These are phyloP conservation scores for Limnephilus rhombicus DNA, from an alignment of 2,888 invertebrate species.

Conservation along the genomic window DNA sequence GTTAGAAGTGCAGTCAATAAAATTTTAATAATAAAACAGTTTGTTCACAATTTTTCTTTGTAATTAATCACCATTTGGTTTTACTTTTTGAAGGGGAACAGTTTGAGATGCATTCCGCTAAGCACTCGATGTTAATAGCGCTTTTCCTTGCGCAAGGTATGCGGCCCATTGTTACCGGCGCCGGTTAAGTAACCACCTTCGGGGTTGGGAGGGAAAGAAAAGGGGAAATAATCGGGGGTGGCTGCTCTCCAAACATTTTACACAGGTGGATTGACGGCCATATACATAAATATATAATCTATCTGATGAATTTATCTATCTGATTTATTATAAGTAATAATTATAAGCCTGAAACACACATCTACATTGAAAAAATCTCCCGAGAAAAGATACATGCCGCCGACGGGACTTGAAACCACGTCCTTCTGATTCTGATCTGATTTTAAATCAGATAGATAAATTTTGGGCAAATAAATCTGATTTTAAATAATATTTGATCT, in stretches of 20 bases:
- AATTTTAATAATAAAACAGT: neutral
- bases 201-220: neutral
- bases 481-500: too few relatives aligned
- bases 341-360: too few relatives aligned
- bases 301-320: too few relatives aligned
- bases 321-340: too few relatives aligned
- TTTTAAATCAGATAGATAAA: too few relatives aligned
- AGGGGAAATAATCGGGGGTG: neutral
- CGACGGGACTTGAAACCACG: too few relatives aligned
- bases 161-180: conserved; percentile 61
- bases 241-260: conserved; percentile 3
- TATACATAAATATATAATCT: too few relatives aligned
- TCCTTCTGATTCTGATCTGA: too few relatives aligned
- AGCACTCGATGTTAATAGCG: conserved; percentile 63
- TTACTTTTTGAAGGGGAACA: neutral
- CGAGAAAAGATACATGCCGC: too few relatives aligned
- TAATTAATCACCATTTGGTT: neutral
- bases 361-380: too few relatives aligned
- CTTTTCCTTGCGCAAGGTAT: conserved; percentile 58
- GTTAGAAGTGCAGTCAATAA: neutral
- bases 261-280: conserved; percentile 11
- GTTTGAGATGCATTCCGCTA: conserved; percentile 44
- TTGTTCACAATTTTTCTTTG: neutral
- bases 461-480: too few relatives aligned
- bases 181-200: conserved; percentile 61